These are phyloP conservation scores for Achroia grisella DNA, from an alignment of 1,140 invertebrate species.

Conservation along the genomic window DNA sequence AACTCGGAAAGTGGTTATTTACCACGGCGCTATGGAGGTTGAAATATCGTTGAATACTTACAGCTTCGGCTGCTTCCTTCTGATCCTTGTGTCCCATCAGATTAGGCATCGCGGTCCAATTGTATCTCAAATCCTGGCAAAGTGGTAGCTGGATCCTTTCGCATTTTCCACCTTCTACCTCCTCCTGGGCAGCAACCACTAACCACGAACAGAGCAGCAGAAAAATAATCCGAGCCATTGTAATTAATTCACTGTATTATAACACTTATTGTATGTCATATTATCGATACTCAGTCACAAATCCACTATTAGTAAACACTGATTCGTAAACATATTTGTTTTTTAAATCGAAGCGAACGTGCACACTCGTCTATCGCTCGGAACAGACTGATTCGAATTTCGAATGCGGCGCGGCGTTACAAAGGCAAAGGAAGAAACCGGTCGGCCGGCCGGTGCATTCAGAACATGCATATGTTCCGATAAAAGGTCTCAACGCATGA, in stretches of 20 bases:
- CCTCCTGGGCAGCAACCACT: slow-evolving; percentile 49
- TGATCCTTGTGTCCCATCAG: slow-evolving; percentile 85
- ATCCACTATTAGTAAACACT: slow-evolving; percentile 39
- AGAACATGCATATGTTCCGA: slow-evolving; percentile 58
- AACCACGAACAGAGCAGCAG: slow-evolving; percentile 43
- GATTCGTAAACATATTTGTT: slow-evolving; percentile 36
- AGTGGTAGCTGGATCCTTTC: slow-evolving; percentile 86
- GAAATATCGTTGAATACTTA: slow-evolving; percentile 61
- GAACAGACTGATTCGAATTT: slow-evolving; percentile 55
- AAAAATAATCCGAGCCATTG: slow-evolving; percentile 52
- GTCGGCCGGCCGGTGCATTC: slow-evolving; percentile 50
- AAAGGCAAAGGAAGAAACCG: slow-evolving; percentile 61
- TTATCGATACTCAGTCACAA: slow-evolving; percentile 43
- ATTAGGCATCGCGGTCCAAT: slow-evolving; percentile 92
- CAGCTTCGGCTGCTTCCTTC: slow-evolving; percentile 81
- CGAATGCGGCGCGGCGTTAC: slow-evolving; percentile 48
- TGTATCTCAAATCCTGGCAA: slow-evolving; percentile 89
- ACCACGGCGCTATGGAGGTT: too few species aligned
- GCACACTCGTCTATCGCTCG: slow-evolving; percentile 17
- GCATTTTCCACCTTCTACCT: slow-evolving; percentile 76
- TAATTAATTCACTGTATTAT: slow-evolving; percentile 27
- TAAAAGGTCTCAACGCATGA: slow-evolving; percentile 61
- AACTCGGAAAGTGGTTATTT: too few species aligned
- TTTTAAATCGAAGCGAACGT: slow-evolving; percentile 11
- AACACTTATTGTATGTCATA: slow-evolving; percentile 43